phyloP scores from a whole-genome alignment of 2,797 vertebrate species.

The Enteromius anoplus region DNA sequence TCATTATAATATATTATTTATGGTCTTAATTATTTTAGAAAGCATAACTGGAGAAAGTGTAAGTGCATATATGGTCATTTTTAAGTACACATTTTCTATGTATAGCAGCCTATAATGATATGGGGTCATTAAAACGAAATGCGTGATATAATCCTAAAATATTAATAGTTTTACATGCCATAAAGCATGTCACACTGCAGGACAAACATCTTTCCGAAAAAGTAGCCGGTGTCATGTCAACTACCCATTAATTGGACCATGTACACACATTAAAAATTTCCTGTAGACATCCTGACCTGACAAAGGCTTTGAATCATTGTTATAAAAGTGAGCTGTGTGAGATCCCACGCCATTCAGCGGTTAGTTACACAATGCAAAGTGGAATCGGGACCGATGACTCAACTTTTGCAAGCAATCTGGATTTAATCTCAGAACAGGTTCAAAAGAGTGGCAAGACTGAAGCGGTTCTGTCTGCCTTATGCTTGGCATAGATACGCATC shows the following conservation, averaged over 20 bases:
- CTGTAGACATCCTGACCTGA: slow-evolving; percentile 25
- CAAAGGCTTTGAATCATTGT: slow-evolving; percentile 20
- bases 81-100: neutral
- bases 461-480: slow-evolving; percentile 36
- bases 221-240: slow-evolving; percentile 1
- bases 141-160: neutral
- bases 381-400: slow-evolving; percentile 44
- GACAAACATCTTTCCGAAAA: neutral
- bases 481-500: slow-evolving; percentile 21
- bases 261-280: slow-evolving; percentile 24
- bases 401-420: slow-evolving; percentile 52
- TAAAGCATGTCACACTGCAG: neutral
- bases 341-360: slow-evolving; percentile 18
- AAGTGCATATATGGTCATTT: neutral
- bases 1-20: neutral
- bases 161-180: too few relatives aligned
- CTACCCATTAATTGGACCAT: neutral
- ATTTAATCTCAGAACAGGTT: slow-evolving; percentile 46
- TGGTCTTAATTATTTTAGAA: neutral
- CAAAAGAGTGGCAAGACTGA: slow-evolving; percentile 28
- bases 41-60: neutral
- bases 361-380: slow-evolving; percentile 32
- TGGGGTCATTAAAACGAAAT: neutral
- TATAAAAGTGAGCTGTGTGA: slow-evolving; percentile 11
- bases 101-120: neutral